Percentiles rank a stretch among this genome's conserved stretches.
Conservation (phyloP, 2,113 vertebrate genomes). For the Lethenteron reissneri region DNA sequence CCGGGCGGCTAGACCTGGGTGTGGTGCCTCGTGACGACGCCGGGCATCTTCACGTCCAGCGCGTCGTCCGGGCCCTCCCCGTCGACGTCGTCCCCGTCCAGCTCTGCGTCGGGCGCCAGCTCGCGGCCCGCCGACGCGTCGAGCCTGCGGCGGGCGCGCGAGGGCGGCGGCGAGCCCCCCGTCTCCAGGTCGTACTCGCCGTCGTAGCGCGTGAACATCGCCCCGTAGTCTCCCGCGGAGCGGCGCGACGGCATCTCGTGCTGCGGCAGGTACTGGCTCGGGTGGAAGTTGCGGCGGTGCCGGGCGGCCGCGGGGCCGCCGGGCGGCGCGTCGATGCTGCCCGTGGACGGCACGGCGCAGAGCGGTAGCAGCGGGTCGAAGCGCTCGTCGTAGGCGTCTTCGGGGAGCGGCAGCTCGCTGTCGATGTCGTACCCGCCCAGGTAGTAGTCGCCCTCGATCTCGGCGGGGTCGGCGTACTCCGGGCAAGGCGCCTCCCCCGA, state of each 20-base stretch:
- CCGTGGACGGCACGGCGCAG: constrained; percentile 28
- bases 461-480: constrained; percentile 54
- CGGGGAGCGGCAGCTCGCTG: constrained; percentile 80
- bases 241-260: constrained; percentile 33
- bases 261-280: constrained; percentile 65
- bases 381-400: constrained; percentile 56
- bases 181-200: background rate
- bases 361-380: constrained; percentile 54
- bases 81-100: background rate
- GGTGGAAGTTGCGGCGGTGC: constrained; percentile 44
- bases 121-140: background rate
- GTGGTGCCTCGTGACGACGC: constrained; percentile 1
- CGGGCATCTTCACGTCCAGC: background rate
- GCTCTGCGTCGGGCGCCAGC: background rate
- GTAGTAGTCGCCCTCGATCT: constrained; percentile 91
- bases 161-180: background rate
- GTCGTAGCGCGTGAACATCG: constrained; percentile 1
- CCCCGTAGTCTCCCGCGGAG: constrained; percentile 1
- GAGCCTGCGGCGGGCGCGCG: background rate
- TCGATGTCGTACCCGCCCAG: constrained; percentile 91
- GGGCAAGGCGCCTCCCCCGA: constrained; percentile 62
- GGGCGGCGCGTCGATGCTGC: constrained; percentile 28
- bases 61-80: background rate
- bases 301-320: constrained; percentile 20
- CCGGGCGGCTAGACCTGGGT: background rate